Conservation (phyloP, 2,797 vertebrate species). For the Sternotherus odoratus region DNA sequence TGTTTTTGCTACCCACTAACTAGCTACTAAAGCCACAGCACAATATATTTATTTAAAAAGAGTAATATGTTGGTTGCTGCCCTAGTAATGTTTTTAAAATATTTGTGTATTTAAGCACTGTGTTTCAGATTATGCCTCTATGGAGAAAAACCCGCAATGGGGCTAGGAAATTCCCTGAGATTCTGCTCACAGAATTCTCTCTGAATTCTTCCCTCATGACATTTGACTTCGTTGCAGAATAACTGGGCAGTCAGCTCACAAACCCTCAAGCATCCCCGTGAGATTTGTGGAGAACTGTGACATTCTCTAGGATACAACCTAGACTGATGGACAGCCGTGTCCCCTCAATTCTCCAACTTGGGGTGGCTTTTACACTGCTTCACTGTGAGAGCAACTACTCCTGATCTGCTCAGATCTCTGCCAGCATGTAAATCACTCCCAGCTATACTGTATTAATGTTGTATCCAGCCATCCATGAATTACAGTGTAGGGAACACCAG, state of each 20-base stretch:
- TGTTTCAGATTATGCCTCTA: rapidly evolving
- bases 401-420: not conserved
- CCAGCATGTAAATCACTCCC: not conserved
- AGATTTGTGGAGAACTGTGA: not conserved
- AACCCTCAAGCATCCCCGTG: not conserved
- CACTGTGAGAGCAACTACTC: not conserved
- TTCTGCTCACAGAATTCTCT: not conserved
- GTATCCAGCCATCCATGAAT: not conserved
- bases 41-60: not conserved
- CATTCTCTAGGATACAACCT: not conserved
- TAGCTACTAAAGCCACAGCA: not conserved
- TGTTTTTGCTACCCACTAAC: not conserved
- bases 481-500: not conserved
- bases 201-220: not conserved
- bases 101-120: not conserved
- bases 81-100: not conserved
- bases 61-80: not conserved
- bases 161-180: rapidly evolving
- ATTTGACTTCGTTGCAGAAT: not conserved
- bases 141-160: not conserved
- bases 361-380: not conserved
- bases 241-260: not conserved
- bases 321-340: not conserved
- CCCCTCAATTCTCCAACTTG: not conserved
- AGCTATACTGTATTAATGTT: not conserved